Evolutionary conservation across 2,888 invertebrate genomes (phyloP), one percentile per base, ranked within the genome.

Genomic region (Athalia cordata): DNA sequence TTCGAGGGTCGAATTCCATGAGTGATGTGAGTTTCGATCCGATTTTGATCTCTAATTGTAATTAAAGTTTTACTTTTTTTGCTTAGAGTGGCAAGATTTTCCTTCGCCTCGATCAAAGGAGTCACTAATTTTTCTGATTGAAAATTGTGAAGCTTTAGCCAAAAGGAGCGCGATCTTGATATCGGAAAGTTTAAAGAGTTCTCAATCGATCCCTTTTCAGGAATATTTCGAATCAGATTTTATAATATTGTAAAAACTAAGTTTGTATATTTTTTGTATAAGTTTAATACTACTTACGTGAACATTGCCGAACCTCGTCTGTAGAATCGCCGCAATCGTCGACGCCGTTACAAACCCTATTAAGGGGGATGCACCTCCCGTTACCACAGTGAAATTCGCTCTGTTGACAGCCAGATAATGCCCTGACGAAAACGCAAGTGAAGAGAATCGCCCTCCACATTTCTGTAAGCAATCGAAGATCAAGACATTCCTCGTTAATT

Each of bases 271-370:
- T 29, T 29, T 29, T 0, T 29, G 29, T 29, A 29, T 29, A 29
- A 29, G 29, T 29, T 0, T 29, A 4, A 49, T 49, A 0, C 78
- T 78, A 94, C 95, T 95, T 91, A 96, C 96, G 95, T 85, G 95
- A 92, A 90, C 96, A 96, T 84, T 93, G 93, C 82, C 93, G 92
- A 3, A 94, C 93, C 89, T 96, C 96, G 88, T 96, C 96, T 83
- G 94, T 95, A 85, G 93, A 93, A 89, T 96, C 96, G 49, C 93
- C 93, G 85, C 96, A 96, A 88, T 96, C 95, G 85, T 94, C 93
- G 80, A 94, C 92, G 29, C 95, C 94, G 86, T 96, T 95, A 90
- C 96, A 96, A 89, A 93, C 95, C 89, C 94, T 94, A 91, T 95
- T 95, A 87, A 94, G 90, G 62, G 94, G 93, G 85, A 96, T 93